Evolutionary conservation across 2,797 vertebrate species (phyloP), one percentile per base, ranked within the genome.

Genomic region (Micromesistius poutassou): DNA sequence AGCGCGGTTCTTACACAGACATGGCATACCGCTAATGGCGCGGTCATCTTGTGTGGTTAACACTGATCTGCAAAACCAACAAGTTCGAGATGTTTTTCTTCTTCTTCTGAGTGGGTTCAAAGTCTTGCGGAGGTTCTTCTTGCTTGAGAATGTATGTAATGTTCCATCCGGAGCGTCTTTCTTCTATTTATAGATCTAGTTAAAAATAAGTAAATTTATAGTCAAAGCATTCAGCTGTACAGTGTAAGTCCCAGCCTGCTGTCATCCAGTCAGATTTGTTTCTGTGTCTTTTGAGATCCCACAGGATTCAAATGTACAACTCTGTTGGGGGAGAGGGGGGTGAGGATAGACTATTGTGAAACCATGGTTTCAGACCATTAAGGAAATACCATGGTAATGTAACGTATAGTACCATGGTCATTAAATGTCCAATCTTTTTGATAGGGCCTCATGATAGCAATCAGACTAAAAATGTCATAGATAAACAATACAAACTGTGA

Each of bases 191-290:
- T 93, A 94, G 90, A 82, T 33, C 73, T 74, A 76, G 86, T 92
- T 88, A 72, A 89, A 94, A 94, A 89, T 93, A 89, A 93, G 94
- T 92, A 92, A 92, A 89, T 93, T 93, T 91, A 91, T 93, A 79
- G 90, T 91, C 83, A 90, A 91, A 87, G 91, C 93, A 91, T 87
- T 93, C 90, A 92, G 91, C 93, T 91, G 93, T 92, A 90, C 87
- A 87, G 85, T 82, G 85, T 82, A 91, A 93, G 94, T 92, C 84
- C 91, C 91, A 91, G 91, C 89, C 89, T 91, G 90, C 89, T 87
- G 90, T 90, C 91, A 93, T 92, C 91, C 83, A 88, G 87, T 90
- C 84, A 87, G 83, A 89, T 87, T 91, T 84, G 87, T 92, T 90
- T 93, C 91, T 79, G 91, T 84, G 88, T 92, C 89, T 93, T 90